Evolutionary conservation across 2,797 vertebrate species (phyloP).

Genomic region (Sphaeramia orbicularis): DNA sequence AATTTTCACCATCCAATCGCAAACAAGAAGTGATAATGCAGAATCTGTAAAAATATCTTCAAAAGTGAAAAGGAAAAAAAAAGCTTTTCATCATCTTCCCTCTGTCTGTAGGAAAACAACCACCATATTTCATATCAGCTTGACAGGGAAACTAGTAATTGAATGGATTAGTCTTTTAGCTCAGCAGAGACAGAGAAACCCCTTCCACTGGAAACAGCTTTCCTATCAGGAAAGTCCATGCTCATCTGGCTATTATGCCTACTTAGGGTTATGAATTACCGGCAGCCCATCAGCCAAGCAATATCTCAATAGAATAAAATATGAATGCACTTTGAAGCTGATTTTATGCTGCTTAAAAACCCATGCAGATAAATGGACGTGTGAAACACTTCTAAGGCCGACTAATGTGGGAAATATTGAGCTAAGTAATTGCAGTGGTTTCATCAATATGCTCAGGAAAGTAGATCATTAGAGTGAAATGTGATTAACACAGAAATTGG

Average conservation of each 20-base stretch:
- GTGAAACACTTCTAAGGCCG: constrained; percentile 79
- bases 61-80: constrained; percentile 24
- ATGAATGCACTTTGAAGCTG: constrained; percentile 79
- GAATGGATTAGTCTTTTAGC: constrained; percentile 63
- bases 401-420: constrained; percentile 86
- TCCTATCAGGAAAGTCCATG: constrained; percentile 74
- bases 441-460: constrained; percentile 80
- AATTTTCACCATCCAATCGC: constrained; percentile 69
- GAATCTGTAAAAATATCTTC: constrained; percentile 61
- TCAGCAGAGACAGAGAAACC: constrained; percentile 62
- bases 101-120: constrained; percentile 52
- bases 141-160: constrained; percentile 68
- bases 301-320: constrained; percentile 83
- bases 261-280: constrained; percentile 82
- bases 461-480: constrained; percentile 78
- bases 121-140: constrained; percentile 63
- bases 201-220: constrained; percentile 65
- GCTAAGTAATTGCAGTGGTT: constrained; percentile 83
- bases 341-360: constrained; percentile 78
- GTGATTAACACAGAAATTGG: constrained; percentile 78
- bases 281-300: constrained; percentile 78
- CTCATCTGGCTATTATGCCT: constrained; percentile 73
- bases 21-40: constrained; percentile 65
- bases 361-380: constrained; percentile 74
- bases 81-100: constrained; percentile 48